phyloP scores from a whole-genome alignment of 2,113 vertebrate species.

The Sitta europaea region DNA sequence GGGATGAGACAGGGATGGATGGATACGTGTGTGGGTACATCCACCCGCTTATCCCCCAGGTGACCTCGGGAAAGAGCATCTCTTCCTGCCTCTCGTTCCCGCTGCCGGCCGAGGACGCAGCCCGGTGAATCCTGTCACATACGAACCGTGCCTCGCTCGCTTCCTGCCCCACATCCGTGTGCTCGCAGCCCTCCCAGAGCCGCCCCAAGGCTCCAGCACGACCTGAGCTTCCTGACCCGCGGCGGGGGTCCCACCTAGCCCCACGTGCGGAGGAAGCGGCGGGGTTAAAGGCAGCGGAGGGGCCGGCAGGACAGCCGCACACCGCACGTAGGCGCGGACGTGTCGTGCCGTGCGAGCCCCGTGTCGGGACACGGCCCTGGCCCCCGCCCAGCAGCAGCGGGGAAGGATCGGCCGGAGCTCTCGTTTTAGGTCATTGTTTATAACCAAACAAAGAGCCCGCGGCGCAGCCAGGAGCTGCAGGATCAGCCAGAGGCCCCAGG shows the following conservation, averaged over 20 bases:
- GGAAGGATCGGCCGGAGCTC: background rate
- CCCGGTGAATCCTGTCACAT: background rate
- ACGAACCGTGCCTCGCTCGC: background rate
- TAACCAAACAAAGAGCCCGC: conserved; percentile 15
- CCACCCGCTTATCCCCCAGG: background rate
- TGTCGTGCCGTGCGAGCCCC: background rate
- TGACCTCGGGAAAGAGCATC: conserved; percentile 14
- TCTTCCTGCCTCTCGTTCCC: conserved; percentile 1
- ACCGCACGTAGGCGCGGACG: background rate
- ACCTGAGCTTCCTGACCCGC: background rate
- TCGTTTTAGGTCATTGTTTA: conserved; percentile 54
- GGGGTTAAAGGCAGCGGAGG: background rate
- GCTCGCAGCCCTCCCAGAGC: background rate
- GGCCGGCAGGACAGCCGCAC: background rate
- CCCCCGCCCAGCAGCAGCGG: background rate
- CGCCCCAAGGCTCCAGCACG: background rate
- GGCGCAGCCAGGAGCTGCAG: background rate
- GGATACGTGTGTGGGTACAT: background rate
- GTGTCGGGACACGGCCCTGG: conserved; percentile 14
- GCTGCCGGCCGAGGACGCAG: background rate
- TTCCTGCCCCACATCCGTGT: background rate
- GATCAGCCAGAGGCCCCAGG: background rate
- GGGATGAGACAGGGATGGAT: background rate
- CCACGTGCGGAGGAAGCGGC: background rate
- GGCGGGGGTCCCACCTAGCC: background rate